phyloP scores from a whole-genome alignment of 2,113 vertebrate genomes.

The Willisornis vidua region DNA sequence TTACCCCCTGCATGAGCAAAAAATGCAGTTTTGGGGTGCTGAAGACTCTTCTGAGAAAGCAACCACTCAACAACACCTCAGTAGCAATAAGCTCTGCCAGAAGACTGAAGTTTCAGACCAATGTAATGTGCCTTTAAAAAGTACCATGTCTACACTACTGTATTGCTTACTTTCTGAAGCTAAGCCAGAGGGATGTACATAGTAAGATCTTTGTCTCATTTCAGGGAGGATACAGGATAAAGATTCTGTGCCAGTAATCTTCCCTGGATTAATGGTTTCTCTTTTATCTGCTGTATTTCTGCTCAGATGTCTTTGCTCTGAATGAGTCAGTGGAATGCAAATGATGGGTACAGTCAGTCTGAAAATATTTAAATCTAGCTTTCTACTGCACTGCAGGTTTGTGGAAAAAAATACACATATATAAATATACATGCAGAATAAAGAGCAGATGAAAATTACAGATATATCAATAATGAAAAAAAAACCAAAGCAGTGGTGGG shows the following conservation, averaged over 20 bases:
- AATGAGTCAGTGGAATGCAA: slow-evolving; percentile 98
- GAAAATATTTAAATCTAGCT: slow-evolving; percentile 85
- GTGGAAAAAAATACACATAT: slow-evolving; percentile 19
- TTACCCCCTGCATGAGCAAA: not conserved
- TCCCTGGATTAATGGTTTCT: slow-evolving; percentile 99
- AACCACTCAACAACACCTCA: not conserved
- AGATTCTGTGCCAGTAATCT: slow-evolving; percentile 99
- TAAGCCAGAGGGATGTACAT: slow-evolving; percentile 83
- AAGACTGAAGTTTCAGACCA: slow-evolving; percentile 50
- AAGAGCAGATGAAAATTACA: slow-evolving; percentile 75
- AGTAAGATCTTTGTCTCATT: slow-evolving; percentile 86
- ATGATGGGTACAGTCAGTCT: slow-evolving; percentile 83
- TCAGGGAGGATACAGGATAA: slow-evolving; percentile 90
- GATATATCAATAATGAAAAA: slow-evolving; percentile 63
- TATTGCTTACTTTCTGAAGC: slow-evolving; percentile 80
- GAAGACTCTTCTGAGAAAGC: slow-evolving; percentile 8
- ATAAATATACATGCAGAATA: slow-evolving; percentile 50
- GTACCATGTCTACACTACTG: slow-evolving; percentile 65
- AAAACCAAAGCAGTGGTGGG: not conserved
- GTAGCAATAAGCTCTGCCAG: slow-evolving; percentile 11
- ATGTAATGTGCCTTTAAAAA: slow-evolving; percentile 74
- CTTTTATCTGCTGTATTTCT: slow-evolving; percentile 98
- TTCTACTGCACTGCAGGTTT: slow-evolving; percentile 82
- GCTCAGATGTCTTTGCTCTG: slow-evolving; percentile 96
- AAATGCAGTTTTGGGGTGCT: not conserved